A percentile compares a stretch with the other conserved stretches of the same genome.
Evolutionary conservation across 1,140 invertebrate species (phyloP).

Genomic region (Leptinotarsa texana): DNA sequence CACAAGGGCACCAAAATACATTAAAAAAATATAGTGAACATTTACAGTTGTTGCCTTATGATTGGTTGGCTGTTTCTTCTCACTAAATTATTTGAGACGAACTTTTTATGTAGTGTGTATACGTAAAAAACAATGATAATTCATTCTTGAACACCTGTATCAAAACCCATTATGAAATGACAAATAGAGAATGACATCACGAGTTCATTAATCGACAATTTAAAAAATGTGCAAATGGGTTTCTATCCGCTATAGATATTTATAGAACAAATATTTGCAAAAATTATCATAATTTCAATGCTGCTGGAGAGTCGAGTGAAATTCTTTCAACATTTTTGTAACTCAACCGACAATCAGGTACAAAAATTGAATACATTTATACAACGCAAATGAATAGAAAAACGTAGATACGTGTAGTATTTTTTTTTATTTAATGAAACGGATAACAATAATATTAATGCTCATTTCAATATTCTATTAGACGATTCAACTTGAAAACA

Average conservation of each 20-base stretch:
- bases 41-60: neutral
- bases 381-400: no score
- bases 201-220: neutral
- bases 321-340: no score
- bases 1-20: no score
- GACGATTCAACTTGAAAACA: no score
- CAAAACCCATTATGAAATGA: neutral
- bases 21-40: neutral
- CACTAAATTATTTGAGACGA: neutral
- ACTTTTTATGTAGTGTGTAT: neutral
- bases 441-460: no score
- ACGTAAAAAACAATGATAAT: neutral
- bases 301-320: no score
- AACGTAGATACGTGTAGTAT: no score
- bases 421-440: no score
- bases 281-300: neutral
- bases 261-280: neutral
- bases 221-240: neutral
- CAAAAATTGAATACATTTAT: no score
- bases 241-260: neutral
- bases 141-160: neutral
- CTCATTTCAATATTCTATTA: no score
- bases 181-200: neutral
- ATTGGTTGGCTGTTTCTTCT: neutral
- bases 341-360: no score